phyloP scores from a whole-genome alignment of 2,797 vertebrate species.

The Peromyscus nudipes region DNA sequence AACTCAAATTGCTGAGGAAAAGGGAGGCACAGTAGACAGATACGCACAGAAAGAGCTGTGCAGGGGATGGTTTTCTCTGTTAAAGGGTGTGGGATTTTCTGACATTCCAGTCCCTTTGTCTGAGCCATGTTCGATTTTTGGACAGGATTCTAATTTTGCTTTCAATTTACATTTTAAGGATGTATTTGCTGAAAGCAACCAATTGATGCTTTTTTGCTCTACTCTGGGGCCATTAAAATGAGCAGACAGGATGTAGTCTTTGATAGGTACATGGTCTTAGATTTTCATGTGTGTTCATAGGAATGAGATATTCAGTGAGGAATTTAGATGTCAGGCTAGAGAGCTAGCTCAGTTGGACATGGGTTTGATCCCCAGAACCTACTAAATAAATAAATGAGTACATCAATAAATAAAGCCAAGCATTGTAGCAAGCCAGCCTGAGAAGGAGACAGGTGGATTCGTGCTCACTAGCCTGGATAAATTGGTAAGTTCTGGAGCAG shows the following conservation, averaged over 20 bases:
- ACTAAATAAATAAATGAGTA: neutral
- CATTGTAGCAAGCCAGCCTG: neutral
- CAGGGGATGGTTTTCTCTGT: neutral
- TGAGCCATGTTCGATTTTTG: conserved; percentile 41
- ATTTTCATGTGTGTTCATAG: neutral
- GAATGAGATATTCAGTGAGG: neutral
- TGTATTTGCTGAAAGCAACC: neutral
- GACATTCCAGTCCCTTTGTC: conserved; percentile 59
- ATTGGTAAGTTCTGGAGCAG: neutral
- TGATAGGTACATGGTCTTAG: neutral
- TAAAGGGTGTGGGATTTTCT: neutral
- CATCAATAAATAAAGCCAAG: neutral
- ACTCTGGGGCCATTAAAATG: neutral
- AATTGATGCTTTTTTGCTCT: neutral
- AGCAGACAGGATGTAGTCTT: neutral
- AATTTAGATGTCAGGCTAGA: neutral
- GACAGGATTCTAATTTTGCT: conserved; percentile 30
- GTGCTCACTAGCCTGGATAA: neutral
- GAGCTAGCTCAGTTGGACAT: neutral
- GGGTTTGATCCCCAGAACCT: neutral
- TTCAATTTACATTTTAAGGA: conserved; percentile 59
- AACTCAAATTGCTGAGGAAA: conserved; percentile 78
- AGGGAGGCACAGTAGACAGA: conserved; percentile 76
- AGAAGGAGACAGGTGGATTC: neutral
- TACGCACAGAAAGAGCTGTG: conserved; percentile 32